Base-by-base conservation (phyloP, 1,140 invertebrate genomes). In the Oryctes rhinoceros region DNA sequence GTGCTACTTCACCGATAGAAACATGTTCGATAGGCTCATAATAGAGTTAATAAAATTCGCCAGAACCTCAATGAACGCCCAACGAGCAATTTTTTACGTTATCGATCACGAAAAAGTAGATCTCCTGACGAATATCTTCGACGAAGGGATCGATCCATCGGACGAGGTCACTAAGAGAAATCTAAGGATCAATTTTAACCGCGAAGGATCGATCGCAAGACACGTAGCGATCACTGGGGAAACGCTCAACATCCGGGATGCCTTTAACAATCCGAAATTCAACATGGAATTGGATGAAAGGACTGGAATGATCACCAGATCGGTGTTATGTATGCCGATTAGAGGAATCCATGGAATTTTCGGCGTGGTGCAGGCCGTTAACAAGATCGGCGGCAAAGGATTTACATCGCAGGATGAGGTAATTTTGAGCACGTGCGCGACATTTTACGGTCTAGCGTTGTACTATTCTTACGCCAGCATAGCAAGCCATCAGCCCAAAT, bases 41-140 rank as follows among this genome's bases (percentile, higher is more conserved):
- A 44, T 67, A 62, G 18, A 80, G 1, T 81, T 78, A 9, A 80
- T 90, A 88, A 87, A 86, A 3, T 86, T 89, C 44, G 86, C 89
- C 24, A 90, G 90, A 78, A 85, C 86, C 5, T 88, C 88, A 74
- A 84, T 90, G 30, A 86, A 86, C 5, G 88, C 88, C 1, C 89
- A 89, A 86, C 82, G 89, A 15, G 88, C 88, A 65, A 87, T 86
- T 37, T 88, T 90, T 83, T 90, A 84, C 81, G 88, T 90, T 13
- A 85, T 90, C 3, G 87, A 89, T 79, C 48, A 49, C 37, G 85
- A 88, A 5, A 67, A 35, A 13, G 82, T 86, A 0, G 79, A 86
- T 7, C 74, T 89, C 5, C 79, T 84, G 20, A 89, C 89, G 0
- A 89, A 89, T 79, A 87, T 89, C 85, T 90, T 88, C 87, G 89